phyloP scores from a whole-genome alignment of 2,888 invertebrate genomes.

The Leptinotarsa peninsularis region DNA sequence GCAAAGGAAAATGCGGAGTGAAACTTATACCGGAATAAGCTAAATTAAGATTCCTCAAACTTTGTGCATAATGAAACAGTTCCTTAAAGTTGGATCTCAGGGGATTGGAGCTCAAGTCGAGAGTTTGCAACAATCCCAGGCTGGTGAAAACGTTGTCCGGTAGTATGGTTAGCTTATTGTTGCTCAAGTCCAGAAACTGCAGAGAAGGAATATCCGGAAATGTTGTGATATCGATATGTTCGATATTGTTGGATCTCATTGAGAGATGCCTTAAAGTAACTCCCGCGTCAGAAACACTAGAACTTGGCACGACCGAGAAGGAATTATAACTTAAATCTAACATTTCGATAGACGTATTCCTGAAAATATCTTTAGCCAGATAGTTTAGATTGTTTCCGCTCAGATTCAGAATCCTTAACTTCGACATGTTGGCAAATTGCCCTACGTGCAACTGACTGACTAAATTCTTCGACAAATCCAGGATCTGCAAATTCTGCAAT shows the following conservation, averaged over 20 bases:
- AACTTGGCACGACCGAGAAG: constrained; percentile 83
- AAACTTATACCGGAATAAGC: constrained; percentile 81
- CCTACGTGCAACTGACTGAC: constrained; percentile 82
- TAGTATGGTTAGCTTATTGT: constrained; percentile 86
- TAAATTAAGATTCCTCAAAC: constrained; percentile 81
- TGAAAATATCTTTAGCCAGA: constrained; percentile 82
- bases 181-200: constrained; percentile 80
- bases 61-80: constrained; percentile 87
- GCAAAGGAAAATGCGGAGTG: constrained; percentile 82
- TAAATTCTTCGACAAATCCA: constrained; percentile 84
- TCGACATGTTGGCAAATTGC: constrained; percentile 82
- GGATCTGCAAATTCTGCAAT: constrained; percentile 78
- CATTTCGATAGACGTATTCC: constrained; percentile 83
- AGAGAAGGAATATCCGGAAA: constrained; percentile 86
- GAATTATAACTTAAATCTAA: constrained; percentile 84
- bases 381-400: constrained; percentile 79
- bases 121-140: constrained; percentile 79
- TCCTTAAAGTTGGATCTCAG: constrained; percentile 89
- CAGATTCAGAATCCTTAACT: constrained; percentile 79
- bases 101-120: constrained; percentile 85
- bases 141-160: constrained; percentile 91
- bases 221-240: constrained; percentile 89
- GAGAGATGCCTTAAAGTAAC: constrained; percentile 83
- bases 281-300: constrained; percentile 82
- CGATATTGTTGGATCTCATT: constrained; percentile 82